A percentile compares a stretch with the other conserved stretches of the same genome.
phyloP scores from a whole-genome alignment of 2,797 vertebrate species.

The Bradypodion pumilum region DNA sequence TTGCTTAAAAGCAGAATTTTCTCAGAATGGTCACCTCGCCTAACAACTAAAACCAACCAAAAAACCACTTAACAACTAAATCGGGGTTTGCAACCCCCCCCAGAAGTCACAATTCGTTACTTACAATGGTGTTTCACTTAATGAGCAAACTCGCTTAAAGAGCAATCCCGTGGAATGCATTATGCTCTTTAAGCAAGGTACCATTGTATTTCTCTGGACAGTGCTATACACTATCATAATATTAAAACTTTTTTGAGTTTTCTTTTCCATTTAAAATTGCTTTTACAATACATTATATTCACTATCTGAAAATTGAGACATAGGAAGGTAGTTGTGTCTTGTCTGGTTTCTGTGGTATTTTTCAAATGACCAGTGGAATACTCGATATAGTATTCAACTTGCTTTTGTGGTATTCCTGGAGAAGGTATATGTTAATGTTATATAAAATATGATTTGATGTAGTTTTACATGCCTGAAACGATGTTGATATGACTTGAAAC shows the following conservation, averaged over 20 bases:
- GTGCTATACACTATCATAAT: conserved; percentile 11
- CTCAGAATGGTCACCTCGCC: too few species aligned
- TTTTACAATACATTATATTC: conserved; percentile 30
- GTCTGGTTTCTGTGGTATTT: not conserved
- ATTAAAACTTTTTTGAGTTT: conserved; percentile 12
- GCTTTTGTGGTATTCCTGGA: not conserved
- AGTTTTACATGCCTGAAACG: conserved; percentile 27
- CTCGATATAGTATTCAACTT: too few species aligned
- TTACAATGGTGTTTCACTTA: too few species aligned
- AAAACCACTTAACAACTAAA: too few species aligned
- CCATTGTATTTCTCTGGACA: not conserved
- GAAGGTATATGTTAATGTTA: conserved; percentile 11
- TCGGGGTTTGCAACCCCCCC: too few species aligned
- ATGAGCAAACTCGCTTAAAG: too few species aligned
- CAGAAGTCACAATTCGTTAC: too few species aligned
- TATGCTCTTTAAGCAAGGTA: too few species aligned
- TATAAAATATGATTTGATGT: conserved; percentile 24
- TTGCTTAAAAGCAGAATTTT: too few species aligned
- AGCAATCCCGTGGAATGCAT: too few species aligned
- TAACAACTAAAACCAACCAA: too few species aligned
- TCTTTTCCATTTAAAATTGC: conserved; percentile 42
- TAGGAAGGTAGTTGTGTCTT: conserved; percentile 13
- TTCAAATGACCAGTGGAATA: too few species aligned
- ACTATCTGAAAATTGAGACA: conserved; percentile 42
- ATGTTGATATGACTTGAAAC: not conserved